Evolutionary conservation across 2,888 invertebrate species (phyloP).

Genomic region (Erebia epiphron): DNA sequence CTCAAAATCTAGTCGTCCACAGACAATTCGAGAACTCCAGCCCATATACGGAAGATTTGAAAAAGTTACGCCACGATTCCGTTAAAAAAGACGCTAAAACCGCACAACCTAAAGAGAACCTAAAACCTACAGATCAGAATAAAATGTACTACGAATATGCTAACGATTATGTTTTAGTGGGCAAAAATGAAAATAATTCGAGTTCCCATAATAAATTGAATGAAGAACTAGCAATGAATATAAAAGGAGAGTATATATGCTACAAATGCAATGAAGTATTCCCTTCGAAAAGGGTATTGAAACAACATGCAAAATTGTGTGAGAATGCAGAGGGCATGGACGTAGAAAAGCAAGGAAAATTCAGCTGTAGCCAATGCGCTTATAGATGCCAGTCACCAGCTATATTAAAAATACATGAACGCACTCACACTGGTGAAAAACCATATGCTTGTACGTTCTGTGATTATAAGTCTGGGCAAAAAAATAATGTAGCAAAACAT

Average conservation of each 20-base stretch:
- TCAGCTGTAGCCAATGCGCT: constrained; percentile 69
- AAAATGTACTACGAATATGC: constrained; percentile 59
- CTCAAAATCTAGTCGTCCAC: constrained; percentile 71
- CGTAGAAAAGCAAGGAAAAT: constrained; percentile 66
- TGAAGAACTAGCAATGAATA: constrained; percentile 62
- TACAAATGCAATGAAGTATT: constrained; percentile 70
- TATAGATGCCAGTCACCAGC: constrained; percentile 79
- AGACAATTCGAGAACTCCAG: constrained; percentile 65
- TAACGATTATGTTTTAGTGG: constrained; percentile 42
- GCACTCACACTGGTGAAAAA: constrained; percentile 76
- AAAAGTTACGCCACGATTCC: constrained; percentile 58
- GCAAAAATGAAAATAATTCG: constrained; percentile 55
- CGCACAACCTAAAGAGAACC: constrained; percentile 70
- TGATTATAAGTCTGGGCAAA: constrained; percentile 78
- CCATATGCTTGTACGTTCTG: constrained; percentile 77
- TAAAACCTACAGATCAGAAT: constrained; percentile 66
- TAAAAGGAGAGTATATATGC: constrained; percentile 70
- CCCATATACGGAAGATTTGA: constrained; percentile 60
- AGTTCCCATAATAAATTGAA: constrained; percentile 52
- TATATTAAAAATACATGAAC: constrained; percentile 77
- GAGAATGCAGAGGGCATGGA: constrained; percentile 48
- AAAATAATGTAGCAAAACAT: constrained; percentile 80
- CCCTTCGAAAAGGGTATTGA: constrained; percentile 66
- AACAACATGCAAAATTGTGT: constrained; percentile 68
- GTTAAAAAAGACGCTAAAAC: constrained; percentile 50